A percentile compares a stretch with the other conserved stretches of the same genome.
Evolutionary conservation across 1,140 invertebrate genomes (phyloP).

Genomic region (Drosophila grimshawi): DNA sequence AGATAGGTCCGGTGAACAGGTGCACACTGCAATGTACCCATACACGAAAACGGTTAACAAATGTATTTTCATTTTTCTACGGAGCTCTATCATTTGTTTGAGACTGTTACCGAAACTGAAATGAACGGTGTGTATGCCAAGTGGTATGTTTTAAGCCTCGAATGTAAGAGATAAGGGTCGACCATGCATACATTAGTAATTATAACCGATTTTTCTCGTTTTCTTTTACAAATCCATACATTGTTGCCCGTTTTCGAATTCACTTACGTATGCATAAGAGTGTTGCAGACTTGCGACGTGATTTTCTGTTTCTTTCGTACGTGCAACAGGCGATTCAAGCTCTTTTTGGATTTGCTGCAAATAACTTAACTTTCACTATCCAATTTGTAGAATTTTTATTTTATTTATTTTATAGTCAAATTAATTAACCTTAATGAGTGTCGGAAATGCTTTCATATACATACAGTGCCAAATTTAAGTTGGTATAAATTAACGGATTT

Average conservation of each 20-base stretch:
- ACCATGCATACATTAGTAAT: slow-evolving; percentile 1
- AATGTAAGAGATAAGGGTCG: slow-evolving; percentile 25
- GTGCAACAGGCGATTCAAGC: slow-evolving; percentile 33
- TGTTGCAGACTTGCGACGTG: slow-evolving; percentile 45
- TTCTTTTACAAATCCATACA: slow-evolving; percentile 13
- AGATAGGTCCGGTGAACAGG: slow-evolving; percentile 22
- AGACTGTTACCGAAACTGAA: slow-evolving; percentile 58
- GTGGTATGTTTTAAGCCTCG: slow-evolving; percentile 53
- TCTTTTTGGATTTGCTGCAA: slow-evolving; percentile 26
- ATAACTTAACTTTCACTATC: slow-evolving; percentile 36
- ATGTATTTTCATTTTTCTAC: slow-evolving; percentile 47
- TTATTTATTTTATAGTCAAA: not conserved
- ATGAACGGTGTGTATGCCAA: slow-evolving; percentile 46
- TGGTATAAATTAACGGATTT: too few species aligned
- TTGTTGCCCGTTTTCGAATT: slow-evolving; percentile 1
- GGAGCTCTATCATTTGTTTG: slow-evolving; percentile 33
- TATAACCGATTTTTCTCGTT: slow-evolving; percentile 1
- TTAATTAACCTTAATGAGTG: not conserved
- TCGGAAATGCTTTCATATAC: too few species aligned
- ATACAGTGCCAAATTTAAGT: too few species aligned
- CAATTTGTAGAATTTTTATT: slow-evolving; percentile 12
- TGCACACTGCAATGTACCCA: slow-evolving; percentile 26
- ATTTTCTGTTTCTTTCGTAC: slow-evolving; percentile 46
- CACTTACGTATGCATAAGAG: slow-evolving; percentile 64
- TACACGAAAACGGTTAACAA: slow-evolving; percentile 35